Conservation (phyloP, 64 coral and sea anemone species). For the Porites lutea region DNA sequence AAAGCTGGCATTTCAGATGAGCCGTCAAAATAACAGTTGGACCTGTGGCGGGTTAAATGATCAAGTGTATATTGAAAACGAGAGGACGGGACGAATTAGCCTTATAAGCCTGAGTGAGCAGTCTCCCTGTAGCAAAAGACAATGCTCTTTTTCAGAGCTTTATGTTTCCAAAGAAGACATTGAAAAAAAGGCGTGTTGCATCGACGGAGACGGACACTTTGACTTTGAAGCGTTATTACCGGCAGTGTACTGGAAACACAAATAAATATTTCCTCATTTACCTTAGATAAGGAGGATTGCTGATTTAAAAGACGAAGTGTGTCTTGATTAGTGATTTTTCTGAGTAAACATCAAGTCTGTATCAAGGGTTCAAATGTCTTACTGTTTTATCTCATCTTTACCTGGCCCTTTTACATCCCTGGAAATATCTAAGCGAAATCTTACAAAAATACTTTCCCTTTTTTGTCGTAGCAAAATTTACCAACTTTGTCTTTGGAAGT, state of each 20-base stretch:
- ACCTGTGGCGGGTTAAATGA: not conserved
- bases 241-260: constrained; percentile 20
- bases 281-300: no score
- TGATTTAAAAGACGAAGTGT: no score
- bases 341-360: no score
- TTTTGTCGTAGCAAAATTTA: no score
- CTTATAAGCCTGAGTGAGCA: not conserved
- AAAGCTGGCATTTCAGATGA: constrained; percentile 7
- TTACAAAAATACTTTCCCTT: no score
- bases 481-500: no score
- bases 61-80: not conserved
- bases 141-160: constrained; percentile 47
- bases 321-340: no score
- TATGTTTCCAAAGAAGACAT: constrained; percentile 66
- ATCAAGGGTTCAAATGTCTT: no score
- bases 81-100: not conserved
- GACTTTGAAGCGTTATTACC: constrained; percentile 45
- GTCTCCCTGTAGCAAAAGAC: not conserved
- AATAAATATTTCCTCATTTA: not conserved
- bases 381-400: no score
- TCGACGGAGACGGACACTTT: constrained; percentile 46
- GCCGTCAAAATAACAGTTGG: constrained; percentile 16
- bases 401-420: no score
- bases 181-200: constrained; percentile 46
- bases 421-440: no score